phyloP scores from a whole-genome alignment of 2,888 invertebrate genomes.

The Andrena hattorfiana region DNA sequence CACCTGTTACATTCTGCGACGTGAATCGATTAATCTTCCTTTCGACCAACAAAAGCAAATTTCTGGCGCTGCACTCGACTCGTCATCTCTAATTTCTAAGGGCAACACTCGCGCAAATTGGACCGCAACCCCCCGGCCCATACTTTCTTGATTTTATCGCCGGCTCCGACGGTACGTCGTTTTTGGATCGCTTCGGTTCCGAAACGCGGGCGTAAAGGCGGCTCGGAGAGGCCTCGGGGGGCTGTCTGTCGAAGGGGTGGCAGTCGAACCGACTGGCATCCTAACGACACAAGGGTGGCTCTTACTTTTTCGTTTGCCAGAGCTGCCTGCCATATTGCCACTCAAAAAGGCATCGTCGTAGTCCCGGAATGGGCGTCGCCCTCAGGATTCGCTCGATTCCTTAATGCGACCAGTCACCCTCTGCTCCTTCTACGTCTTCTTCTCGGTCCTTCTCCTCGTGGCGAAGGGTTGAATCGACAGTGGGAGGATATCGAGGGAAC shows the following conservation, averaged over 20 bases:
- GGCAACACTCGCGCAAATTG: not conserved
- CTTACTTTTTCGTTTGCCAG: constrained; percentile 67
- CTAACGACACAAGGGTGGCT: constrained; percentile 65
- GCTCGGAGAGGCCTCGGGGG: constrained; percentile 29
- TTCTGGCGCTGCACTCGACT: not conserved
- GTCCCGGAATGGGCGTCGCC: constrained; percentile 62
- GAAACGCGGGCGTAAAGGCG: constrained; percentile 42
- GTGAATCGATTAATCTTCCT: constrained; percentile 55
- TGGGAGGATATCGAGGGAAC: constrained; percentile 27
- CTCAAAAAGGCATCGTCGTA: constrained; percentile 73
- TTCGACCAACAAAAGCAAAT: not conserved
- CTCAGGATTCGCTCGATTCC: constrained; percentile 62
- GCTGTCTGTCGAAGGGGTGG: constrained; percentile 34
- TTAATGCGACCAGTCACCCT: constrained; percentile 58
- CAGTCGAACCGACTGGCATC: constrained; percentile 46
- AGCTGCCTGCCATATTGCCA: constrained; percentile 71
- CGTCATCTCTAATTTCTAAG: not conserved
- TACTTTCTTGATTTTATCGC: constrained; percentile 36
- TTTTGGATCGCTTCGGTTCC: constrained; percentile 26
- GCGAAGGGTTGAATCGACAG: constrained; percentile 39
- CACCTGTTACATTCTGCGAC: constrained; percentile 48
- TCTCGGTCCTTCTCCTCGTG: not conserved
- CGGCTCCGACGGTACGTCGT: constrained; percentile 15
- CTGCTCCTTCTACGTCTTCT: constrained; percentile 12
- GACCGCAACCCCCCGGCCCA: not conserved